Percentiles rank a stretch among this genome's conserved stretches.
These are phyloP conservation scores for Parasteatoda lunata DNA, from an alignment of 2,888 invertebrate genomes.

Conservation along the genomic window DNA sequence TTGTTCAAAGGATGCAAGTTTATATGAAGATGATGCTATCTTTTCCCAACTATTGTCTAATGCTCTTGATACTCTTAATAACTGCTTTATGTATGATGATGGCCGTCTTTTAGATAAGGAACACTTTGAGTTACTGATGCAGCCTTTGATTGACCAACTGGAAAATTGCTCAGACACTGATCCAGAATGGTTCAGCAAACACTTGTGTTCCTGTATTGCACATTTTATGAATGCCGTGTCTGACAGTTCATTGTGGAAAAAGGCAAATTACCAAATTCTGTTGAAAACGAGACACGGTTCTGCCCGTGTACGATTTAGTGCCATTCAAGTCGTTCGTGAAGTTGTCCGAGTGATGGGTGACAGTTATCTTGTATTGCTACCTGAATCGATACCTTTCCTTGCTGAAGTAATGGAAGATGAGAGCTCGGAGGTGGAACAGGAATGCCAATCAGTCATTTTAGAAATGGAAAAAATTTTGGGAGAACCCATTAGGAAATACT, in stretches of 20 bases:
- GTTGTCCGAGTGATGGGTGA: slow-evolving; percentile 89
- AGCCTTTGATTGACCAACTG: slow-evolving; percentile 89
- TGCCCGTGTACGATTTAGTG: slow-evolving; percentile 81
- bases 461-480: slow-evolving; percentile 90
- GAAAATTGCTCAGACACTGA: slow-evolving; percentile 74
- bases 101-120: slow-evolving; percentile 89
- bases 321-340: slow-evolving; percentile 83
- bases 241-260: slow-evolving; percentile 91
- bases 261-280: slow-evolving; percentile 90
- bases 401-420: slow-evolving; percentile 89
- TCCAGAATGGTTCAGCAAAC: slow-evolving; percentile 78
- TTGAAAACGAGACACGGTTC: slow-evolving; percentile 88
- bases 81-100: slow-evolving; percentile 87
- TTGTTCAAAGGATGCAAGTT: slow-evolving; percentile 76
- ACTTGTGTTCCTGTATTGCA: slow-evolving; percentile 86
- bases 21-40: slow-evolving; percentile 20
- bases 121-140: slow-evolving; percentile 87
- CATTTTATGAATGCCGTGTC: slow-evolving; percentile 87
- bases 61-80: slow-evolving; percentile 83
- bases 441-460: slow-evolving; percentile 85
- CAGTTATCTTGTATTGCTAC: slow-evolving; percentile 89
- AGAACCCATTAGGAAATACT: slow-evolving; percentile 85
- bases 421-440: slow-evolving; percentile 83
- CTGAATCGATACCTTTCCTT: slow-evolving; percentile 94
- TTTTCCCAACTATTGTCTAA: slow-evolving; percentile 79